These are phyloP conservation scores for Monoplex corrugatus DNA, from an alignment of 2,888 invertebrate genomes.

Conservation along the genomic window DNA sequence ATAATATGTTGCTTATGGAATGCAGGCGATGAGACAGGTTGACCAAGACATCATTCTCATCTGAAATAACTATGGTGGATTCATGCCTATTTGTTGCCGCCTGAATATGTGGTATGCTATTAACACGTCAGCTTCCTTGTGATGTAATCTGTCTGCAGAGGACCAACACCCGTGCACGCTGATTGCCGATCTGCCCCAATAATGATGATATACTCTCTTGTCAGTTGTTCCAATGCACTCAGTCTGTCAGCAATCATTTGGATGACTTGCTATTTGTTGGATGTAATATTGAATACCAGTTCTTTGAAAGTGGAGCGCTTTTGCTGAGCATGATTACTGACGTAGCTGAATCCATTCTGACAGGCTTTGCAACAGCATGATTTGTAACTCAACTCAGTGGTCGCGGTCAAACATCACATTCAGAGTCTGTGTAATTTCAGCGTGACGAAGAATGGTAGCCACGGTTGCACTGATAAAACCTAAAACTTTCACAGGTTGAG, in stretches of 20 bases:
- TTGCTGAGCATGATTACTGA: too few species aligned
- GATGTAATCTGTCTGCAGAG: neutral
- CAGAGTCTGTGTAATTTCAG: too few species aligned
- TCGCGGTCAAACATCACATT: too few species aligned
- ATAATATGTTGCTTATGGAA: neutral
- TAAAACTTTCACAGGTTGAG: neutral
- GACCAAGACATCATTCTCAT: constrained; percentile 13
- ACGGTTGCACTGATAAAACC: neutral
- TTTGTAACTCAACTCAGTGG: too few species aligned
- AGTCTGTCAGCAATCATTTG: constrained; percentile 22
- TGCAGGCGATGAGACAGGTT: neutral
- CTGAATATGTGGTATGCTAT: constrained; percentile 11
- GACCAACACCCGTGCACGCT: neutral
- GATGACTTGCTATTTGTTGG: constrained; percentile 23
- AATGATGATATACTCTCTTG: neutral
- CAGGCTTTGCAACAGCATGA: too few species aligned
- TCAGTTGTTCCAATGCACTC: neutral
- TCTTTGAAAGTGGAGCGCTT: too few species aligned
- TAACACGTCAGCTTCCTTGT: constrained; percentile 26
- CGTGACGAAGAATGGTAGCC: neutral
- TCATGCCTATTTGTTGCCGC: neutral
- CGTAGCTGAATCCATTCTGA: too few species aligned
- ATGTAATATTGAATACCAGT: too few species aligned
- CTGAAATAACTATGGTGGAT: neutral
- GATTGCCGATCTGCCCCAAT: neutral